These are phyloP conservation scores for Myodes glareolus DNA, from an alignment of 2,113 vertebrate species.

Conservation along the genomic window DNA sequence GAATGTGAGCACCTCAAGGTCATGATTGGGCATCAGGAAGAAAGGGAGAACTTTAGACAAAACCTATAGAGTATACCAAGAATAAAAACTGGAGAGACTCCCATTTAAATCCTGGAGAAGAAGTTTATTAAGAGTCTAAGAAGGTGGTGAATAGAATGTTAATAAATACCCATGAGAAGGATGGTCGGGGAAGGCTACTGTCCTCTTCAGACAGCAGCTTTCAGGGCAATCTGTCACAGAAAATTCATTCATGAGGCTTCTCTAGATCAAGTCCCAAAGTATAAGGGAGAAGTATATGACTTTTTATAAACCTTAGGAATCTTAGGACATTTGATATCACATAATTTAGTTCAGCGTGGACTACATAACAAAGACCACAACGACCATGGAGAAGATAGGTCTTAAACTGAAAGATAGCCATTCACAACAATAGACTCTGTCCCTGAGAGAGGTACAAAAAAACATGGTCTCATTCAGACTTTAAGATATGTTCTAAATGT, in stretches of 20 bases:
- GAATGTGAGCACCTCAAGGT: not conserved
- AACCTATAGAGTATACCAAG: not conserved
- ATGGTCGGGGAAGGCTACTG: not conserved
- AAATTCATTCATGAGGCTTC: not conserved
- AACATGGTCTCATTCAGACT: too few relatives aligned
- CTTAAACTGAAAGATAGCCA: too few relatives aligned
- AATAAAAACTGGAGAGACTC: not conserved
- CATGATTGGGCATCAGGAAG: not conserved
- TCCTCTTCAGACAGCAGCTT: not conserved
- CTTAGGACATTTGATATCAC: not conserved
- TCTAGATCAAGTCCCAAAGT: not conserved
- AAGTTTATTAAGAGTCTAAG: not conserved
- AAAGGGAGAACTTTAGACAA: not conserved
- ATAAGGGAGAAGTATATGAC: not conserved
- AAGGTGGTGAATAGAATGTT: not conserved
- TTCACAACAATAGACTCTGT: too few relatives aligned
- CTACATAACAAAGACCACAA: too few relatives aligned
- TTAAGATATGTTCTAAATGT: too few relatives aligned
- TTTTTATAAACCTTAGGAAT: not conserved
- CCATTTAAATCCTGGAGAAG: not conserved
- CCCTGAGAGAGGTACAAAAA: too few relatives aligned
- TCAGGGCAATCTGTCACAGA: not conserved
- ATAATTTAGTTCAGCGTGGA: not conserved
- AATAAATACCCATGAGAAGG: too few relatives aligned
- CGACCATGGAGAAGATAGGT: too few relatives aligned